Base-by-base conservation (phyloP, 2,113 vertebrate genomes). In the Sakesphorus luctuosus region DNA sequence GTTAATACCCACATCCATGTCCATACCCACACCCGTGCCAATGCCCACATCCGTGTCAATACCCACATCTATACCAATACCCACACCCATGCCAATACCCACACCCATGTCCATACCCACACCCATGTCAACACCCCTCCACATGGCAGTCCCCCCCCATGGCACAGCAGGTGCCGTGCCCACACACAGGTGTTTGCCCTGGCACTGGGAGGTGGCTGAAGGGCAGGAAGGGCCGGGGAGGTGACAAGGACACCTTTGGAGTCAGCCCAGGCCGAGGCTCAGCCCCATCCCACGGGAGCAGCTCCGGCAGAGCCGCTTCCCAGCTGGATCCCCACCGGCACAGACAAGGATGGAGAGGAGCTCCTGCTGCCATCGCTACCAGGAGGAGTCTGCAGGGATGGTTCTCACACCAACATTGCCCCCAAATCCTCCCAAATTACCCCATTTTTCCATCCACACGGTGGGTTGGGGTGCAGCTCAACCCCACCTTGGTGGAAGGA, bases 131-230 rank as follows among this genome's bases (percentile, higher is more conserved):
- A 66, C 29, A 1, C 12, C 5, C 10, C 16, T 15, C 28, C 19
- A 2, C 3, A 1, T 8, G 6, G 10, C 49, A 29, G 55, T 40
- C 38, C 38, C 12, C 5, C 10, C 19, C 2, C 3, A 2, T 6
- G 5, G 5, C 38, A 40, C 38, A 40, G 19, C 56, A 62, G 35
- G 10, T 35, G 24, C 24, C 76, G 8, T 2, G 4, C 2, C 5
- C 36, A 16, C 46, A 4, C 47, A 21, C 44, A 44, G 44, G 44
- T 44, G 15, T 5, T 4, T 1, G 56, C 55, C 3, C 20, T 21
- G 81, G 36, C 91, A 1, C 2, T 0, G 58, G 55, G 47, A 36
- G 92, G 24, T 0, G 7, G 35, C 13, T 7, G 21, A 68, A 49
- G 79, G 79, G 84, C 68, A 85, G 63, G 59, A 63, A 82, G 75